These are phyloP conservation scores for Dromaius novaehollandiae DNA, from an alignment of 2,113 vertebrate species.

Conservation along the genomic window DNA sequence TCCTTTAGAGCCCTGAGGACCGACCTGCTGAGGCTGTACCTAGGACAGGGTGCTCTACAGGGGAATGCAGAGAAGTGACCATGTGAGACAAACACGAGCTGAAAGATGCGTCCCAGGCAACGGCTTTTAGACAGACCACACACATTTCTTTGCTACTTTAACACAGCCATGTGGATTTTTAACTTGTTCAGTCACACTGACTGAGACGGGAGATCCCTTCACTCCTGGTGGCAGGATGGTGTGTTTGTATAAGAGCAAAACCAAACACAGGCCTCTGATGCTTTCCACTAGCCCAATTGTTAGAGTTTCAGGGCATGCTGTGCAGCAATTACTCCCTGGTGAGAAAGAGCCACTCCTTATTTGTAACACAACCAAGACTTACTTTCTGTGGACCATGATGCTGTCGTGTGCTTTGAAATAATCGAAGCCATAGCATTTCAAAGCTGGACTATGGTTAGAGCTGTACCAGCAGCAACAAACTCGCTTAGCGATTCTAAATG, in stretches of 20 bases:
- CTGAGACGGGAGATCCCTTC: not conserved
- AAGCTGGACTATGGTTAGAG: not conserved
- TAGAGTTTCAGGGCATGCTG: not conserved
- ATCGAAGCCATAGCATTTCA: not conserved
- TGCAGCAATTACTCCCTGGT: not conserved
- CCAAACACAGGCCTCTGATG: not conserved
- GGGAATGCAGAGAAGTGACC: too few relatives aligned
- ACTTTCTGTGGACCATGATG: not conserved
- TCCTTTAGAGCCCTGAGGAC: too few relatives aligned
- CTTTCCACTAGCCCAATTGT: not conserved
- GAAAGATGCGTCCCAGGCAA: too few relatives aligned
- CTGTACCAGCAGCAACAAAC: not conserved
- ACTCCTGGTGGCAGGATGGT: not conserved
- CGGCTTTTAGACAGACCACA: too few relatives aligned
- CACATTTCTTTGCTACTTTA: too few relatives aligned
- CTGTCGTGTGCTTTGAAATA: not conserved
- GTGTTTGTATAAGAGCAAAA: not conserved
- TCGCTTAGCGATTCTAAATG: not conserved
- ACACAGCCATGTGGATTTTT: too few relatives aligned
- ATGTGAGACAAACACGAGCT: too few relatives aligned
- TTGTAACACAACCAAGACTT: not conserved
- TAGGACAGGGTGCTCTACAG: too few relatives aligned
- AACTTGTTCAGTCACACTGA: not conserved
- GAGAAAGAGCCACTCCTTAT: not conserved
- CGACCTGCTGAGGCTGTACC: too few relatives aligned